Conservation (phyloP, 2,113 vertebrate genomes). For the Lucifuga dentata region DNA sequence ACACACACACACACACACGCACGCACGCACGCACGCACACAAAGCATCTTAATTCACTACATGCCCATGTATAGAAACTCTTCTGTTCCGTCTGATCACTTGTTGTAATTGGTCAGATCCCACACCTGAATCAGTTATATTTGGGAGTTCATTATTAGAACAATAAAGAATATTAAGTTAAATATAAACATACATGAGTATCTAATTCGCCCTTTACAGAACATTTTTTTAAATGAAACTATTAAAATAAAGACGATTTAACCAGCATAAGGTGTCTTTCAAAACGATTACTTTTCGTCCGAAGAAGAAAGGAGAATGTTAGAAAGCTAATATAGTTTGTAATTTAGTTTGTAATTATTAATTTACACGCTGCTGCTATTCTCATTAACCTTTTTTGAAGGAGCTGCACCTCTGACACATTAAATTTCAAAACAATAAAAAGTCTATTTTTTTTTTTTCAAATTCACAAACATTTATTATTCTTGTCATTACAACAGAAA, state of each 20-base stretch:
- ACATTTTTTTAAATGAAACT: background rate
- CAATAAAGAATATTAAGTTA: too few relatives aligned
- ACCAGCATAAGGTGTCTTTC: background rate
- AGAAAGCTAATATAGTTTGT: too few relatives aligned
- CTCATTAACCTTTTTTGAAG: too few relatives aligned
- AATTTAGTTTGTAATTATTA: too few relatives aligned
- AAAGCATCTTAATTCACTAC: conserved; percentile 22
- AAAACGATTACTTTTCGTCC: background rate
- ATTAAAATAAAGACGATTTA: background rate
- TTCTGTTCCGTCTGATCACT: background rate
- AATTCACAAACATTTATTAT: conserved; percentile 97
- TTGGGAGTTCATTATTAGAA: background rate
- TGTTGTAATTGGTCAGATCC: conserved; percentile 6
- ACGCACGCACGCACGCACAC: conserved; percentile 40
- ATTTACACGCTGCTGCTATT: too few relatives aligned
- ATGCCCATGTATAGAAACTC: background rate
- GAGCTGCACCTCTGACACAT: background rate
- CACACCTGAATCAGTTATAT: conserved; percentile 4
- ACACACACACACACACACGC: too few relatives aligned
- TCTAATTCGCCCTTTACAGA: background rate
- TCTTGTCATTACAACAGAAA: conserved; percentile 88
- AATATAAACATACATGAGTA: too few relatives aligned
- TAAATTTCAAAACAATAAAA: conserved; percentile 57
- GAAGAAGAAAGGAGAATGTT: too few relatives aligned
- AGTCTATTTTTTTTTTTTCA: conserved; percentile 62